These are phyloP conservation scores for Megaptera novaeangliae DNA, from an alignment of 2,113 vertebrate species.

Conservation along the genomic window DNA sequence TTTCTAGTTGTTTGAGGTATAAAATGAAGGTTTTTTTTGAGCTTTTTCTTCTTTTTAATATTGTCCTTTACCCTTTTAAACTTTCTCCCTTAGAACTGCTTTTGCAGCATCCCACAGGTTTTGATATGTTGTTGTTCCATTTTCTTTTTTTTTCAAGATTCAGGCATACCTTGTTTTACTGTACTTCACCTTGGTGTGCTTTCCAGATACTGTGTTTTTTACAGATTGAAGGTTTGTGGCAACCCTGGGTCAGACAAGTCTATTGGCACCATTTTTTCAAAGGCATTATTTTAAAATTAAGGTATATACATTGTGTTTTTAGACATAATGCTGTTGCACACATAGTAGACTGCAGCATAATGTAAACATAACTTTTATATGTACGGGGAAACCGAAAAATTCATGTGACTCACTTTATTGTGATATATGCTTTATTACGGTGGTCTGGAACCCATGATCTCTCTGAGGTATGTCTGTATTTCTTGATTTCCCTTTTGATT, in stretches of 20 bases:
- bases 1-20: not conserved
- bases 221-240: not conserved
- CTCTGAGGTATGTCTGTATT: not conserved
- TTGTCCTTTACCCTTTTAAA: not conserved
- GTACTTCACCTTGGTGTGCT: not conserved
- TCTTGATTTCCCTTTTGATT: not conserved
- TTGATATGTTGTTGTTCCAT: not conserved
- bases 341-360: not conserved
- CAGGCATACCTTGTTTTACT: not conserved
- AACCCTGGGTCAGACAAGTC: not conserved
- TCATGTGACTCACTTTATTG: not conserved
- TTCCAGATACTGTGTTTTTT: not conserved
- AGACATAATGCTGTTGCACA: not conserved
- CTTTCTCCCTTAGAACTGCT: not conserved
- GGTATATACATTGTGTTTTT: not conserved
- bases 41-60: not conserved
- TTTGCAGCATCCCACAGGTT: not conserved
- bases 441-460: not conserved
- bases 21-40: not conserved
- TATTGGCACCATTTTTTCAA: not conserved
- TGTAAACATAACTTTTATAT: not conserved
- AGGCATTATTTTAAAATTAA: not conserved
- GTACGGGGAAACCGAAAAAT: not conserved
- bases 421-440: not conserved
- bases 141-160: not conserved